Evolutionary conservation across 2,113 vertebrate species (phyloP).

Genomic region (Phalacrocorax pelagicus): DNA sequence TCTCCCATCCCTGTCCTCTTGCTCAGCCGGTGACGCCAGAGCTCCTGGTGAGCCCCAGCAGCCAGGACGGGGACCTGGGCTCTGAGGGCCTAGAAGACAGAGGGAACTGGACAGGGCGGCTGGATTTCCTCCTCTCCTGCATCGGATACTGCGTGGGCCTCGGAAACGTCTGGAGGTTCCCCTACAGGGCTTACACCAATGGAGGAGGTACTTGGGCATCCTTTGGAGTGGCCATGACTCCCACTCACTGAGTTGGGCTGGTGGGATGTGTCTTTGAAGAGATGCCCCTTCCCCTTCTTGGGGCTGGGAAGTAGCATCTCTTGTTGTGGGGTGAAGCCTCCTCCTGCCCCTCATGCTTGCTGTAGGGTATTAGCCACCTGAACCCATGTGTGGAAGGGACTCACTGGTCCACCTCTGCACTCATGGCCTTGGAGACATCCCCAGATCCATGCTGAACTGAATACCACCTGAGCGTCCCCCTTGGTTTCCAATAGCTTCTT

Average conservation of each 20-base stretch:
- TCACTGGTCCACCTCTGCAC: not conserved
- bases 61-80: conserved; percentile 75
- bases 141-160: conserved; percentile 84
- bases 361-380: not conserved
- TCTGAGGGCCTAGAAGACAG: conserved; percentile 74
- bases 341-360: not conserved
- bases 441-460: not conserved
- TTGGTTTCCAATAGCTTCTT: not conserved
- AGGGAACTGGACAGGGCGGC: conserved; percentile 81
- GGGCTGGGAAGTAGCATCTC: not conserved
- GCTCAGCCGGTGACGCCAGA: conserved; percentile 74
- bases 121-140: conserved; percentile 84
- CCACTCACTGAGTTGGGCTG: not conserved
- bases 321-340: not conserved
- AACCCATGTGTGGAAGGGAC: not conserved
- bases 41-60: conserved; percentile 80
- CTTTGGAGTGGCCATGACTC: not conserved
- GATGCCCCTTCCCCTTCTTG: not conserved
- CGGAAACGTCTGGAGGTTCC: conserved; percentile 83
- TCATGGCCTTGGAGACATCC: not conserved
- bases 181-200: conserved; percentile 82
- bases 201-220: conserved; percentile 75
- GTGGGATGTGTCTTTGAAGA: not conserved
- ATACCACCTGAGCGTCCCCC: not conserved
- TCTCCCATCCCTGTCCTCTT: not conserved